Percentiles rank a stretch among this genome's conserved stretches.
These are phyloP conservation scores for Mormoops blainvillei DNA, from an alignment of 2,113 vertebrate genomes.

Conservation along the genomic window DNA sequence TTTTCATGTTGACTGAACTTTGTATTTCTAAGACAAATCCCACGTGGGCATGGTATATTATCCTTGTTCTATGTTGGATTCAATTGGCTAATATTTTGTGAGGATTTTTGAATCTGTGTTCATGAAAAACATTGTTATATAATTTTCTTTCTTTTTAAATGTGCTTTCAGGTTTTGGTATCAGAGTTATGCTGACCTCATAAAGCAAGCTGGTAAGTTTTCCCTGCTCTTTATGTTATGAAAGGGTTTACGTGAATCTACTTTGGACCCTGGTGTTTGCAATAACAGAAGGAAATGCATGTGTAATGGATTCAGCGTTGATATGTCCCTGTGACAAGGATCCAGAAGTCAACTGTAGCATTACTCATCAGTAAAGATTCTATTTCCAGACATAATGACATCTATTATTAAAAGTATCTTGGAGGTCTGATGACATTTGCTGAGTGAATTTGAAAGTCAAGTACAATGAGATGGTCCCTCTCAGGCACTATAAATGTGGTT, in stretches of 20 bases:
- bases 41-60: background rate
- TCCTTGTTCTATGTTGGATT: background rate
- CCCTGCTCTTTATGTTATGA: background rate
- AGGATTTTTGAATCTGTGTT: background rate
- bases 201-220: background rate
- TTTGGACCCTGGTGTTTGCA: background rate
- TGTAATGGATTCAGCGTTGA: background rate
- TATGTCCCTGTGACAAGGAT: background rate
- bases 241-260: background rate
- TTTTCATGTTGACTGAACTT: background rate
- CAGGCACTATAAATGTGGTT: background rate
- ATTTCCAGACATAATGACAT: constrained; percentile 46
- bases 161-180: background rate
- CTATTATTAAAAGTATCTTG: constrained; percentile 45
- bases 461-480: background rate
- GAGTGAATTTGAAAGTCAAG: constrained; percentile 24
- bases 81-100: background rate
- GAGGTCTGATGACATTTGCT: constrained; percentile 34
- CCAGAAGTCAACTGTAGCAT: constrained; percentile 11
- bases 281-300: background rate
- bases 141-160: background rate
- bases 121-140: background rate
- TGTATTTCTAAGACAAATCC: background rate
- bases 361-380: constrained; percentile 47
- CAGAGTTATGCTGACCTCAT: background rate